A percentile compares a stretch with the other conserved stretches of the same genome.
phyloP scores from a whole-genome alignment of 2,888 invertebrate species.

The Antheraea yamamai region DNA sequence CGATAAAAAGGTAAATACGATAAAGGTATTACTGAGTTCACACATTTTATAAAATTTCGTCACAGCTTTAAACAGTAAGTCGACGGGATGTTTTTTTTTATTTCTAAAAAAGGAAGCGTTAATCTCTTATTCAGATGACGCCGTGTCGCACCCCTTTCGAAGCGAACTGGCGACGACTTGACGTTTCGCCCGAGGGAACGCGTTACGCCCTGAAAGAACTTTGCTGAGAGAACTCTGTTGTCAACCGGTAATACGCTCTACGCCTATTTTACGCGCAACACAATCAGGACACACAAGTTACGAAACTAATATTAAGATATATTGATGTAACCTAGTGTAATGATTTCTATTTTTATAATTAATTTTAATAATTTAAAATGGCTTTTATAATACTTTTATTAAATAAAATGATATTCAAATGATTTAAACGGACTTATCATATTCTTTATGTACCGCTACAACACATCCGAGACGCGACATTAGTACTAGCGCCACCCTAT shows the following conservation, averaged over 20 bases:
- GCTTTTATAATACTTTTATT: too few relatives aligned
- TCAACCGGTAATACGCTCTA: constrained; percentile 16
- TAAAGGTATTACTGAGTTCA: neutral
- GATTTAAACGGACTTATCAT: too few relatives aligned
- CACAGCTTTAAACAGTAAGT: neutral
- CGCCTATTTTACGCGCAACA: constrained; percentile 14
- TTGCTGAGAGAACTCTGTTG: constrained; percentile 12
- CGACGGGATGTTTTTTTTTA: neutral
- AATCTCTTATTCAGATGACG: constrained; percentile 21
- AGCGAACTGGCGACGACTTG: constrained; percentile 22
- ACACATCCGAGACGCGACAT: too few relatives aligned
- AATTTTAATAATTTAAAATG: too few relatives aligned
- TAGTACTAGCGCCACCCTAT: too few relatives aligned
- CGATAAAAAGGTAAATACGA: too few relatives aligned
- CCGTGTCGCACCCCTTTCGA: constrained; percentile 7
- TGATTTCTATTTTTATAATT: neutral
- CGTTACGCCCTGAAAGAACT: constrained; percentile 6
- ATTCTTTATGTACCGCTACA: too few relatives aligned
- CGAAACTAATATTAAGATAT: neutral
- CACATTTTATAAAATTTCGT: neutral
- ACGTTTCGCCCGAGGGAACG: constrained; percentile 19
- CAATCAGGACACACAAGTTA: neutral
- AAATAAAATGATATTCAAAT: too few relatives aligned
- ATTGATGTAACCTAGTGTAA: too few relatives aligned
- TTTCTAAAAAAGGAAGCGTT: constrained; percentile 14